Evolutionary conservation across 1,140 invertebrate species (phyloP).

Genomic region (Gryon sp.): DNA sequence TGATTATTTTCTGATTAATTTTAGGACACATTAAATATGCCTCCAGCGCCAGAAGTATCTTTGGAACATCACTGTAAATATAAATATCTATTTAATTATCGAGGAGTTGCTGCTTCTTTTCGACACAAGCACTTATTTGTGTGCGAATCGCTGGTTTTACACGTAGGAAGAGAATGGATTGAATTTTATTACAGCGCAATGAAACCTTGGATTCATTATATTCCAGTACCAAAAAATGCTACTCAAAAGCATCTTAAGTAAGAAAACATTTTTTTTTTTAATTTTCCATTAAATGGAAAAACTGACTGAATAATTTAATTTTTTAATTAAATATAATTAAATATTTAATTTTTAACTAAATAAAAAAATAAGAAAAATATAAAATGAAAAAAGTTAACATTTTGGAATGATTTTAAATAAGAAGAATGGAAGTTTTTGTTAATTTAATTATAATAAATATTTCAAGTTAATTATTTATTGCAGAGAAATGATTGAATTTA

Average conservation of each 20-base stretch:
- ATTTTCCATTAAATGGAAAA: too few species aligned
- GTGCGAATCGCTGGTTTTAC: slow-evolving; percentile 96
- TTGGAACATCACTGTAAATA: slow-evolving; percentile 96
- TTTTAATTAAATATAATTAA: neutral
- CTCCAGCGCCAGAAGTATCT: slow-evolving; percentile 91
- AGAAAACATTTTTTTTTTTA: slow-evolving; percentile 48
- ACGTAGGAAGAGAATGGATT: slow-evolving; percentile 96
- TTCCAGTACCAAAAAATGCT: slow-evolving; percentile 89
- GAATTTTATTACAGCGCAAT: slow-evolving; percentile 97
- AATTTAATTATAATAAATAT: too few species aligned
- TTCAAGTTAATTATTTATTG: too few species aligned
- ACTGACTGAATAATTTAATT: neutral
- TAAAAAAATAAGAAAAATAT: too few species aligned
- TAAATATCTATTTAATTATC: slow-evolving; percentile 97
- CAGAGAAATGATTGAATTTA: slow-evolving; percentile 88
- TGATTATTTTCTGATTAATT: slow-evolving; percentile 49
- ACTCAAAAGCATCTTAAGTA: slow-evolving; percentile 84
- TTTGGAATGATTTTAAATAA: too few species aligned
- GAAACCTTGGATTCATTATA: slow-evolving; percentile 97
- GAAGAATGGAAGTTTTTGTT: too few species aligned
- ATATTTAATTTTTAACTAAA: slow-evolving; percentile 15
- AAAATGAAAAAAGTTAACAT: too few species aligned
- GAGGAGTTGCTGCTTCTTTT: slow-evolving; percentile 98
- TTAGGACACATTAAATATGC: slow-evolving; percentile 91
- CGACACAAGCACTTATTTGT: slow-evolving; percentile 97